These are phyloP conservation scores for Heteromormyrus szaboi DNA, from an alignment of 2,797 vertebrate genomes.

Conservation along the genomic window DNA sequence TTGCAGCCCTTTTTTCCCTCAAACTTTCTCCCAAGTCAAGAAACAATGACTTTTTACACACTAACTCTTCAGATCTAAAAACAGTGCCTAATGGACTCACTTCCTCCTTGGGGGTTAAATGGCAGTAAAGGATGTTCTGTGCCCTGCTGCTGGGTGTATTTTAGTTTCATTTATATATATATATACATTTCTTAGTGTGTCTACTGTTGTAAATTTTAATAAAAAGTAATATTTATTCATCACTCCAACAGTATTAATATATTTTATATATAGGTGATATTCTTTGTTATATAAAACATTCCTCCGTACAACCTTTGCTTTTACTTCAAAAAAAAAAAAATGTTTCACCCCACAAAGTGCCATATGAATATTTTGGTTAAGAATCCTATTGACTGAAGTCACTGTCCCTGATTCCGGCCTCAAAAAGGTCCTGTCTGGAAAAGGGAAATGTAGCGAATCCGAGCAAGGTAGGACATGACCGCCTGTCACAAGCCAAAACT, in stretches of 20 bases:
- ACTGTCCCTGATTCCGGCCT: background rate
- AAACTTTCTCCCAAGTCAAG: background rate
- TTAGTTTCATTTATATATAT: background rate
- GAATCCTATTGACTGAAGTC: background rate
- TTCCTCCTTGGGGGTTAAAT: background rate
- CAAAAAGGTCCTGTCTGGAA: background rate
- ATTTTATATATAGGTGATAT: background rate
- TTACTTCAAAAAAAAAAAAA: background rate
- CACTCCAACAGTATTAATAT: background rate
- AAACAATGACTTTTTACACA: background rate
- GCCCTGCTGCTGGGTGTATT: background rate
- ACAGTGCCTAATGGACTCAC: background rate
- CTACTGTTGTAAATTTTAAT: background rate
- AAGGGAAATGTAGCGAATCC: background rate
- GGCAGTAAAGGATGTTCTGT: slow-evolving; percentile 10
- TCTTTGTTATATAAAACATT: background rate
- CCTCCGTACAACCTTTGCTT: background rate
- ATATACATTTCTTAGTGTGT: background rate
- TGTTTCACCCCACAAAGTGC: background rate
- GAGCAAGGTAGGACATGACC: background rate
- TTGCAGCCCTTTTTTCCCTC: background rate
- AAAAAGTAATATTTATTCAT: background rate
- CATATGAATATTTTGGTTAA: background rate
- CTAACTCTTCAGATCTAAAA: background rate
- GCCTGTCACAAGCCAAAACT: background rate